phyloP scores from a whole-genome alignment of 92 coral and sea anemone genomes.

The Siderastrea radians region DNA sequence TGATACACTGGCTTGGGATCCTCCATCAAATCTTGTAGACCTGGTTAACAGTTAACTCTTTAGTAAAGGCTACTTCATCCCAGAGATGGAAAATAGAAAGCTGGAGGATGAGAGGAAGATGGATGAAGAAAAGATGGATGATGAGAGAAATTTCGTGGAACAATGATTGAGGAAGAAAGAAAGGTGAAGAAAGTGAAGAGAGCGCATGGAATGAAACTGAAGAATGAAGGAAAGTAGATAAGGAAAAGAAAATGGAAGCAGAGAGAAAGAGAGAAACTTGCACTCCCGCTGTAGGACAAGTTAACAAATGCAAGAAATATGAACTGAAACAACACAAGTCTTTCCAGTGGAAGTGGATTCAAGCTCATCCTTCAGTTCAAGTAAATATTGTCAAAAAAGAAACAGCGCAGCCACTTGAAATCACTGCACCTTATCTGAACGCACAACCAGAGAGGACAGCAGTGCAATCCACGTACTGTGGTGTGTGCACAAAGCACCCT shows the following conservation, averaged over 20 bases:
- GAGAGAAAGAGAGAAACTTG: not conserved
- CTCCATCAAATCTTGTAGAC: no score
- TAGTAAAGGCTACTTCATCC: no score
- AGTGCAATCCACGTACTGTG: conserved; percentile 48
- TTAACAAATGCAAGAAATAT: conserved; percentile 8
- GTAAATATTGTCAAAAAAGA: not conserved
- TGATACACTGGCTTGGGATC: no score
- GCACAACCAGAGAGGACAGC: conserved; percentile 6
- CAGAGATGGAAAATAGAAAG: not conserved
- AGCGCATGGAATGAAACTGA: not conserved
- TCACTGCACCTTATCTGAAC: not conserved
- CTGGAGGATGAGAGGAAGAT: not conserved
- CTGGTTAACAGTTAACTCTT: no score
- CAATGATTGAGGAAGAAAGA: not conserved
- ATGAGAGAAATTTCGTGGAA: not conserved
- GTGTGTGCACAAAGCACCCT: conserved; percentile 45
- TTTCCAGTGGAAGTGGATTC: conserved; percentile 14
- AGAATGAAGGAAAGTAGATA: not conserved
- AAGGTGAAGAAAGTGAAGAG: not conserved
- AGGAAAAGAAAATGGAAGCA: not conserved
- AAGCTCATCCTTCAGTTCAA: not conserved
- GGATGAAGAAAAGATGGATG: not conserved
- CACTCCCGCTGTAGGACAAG: no score
- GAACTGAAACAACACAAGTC: not conserved
- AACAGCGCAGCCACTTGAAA: not conserved